phyloP scores from a whole-genome alignment of 2,888 invertebrate genomes.

The Sminthurinus aureus region DNA sequence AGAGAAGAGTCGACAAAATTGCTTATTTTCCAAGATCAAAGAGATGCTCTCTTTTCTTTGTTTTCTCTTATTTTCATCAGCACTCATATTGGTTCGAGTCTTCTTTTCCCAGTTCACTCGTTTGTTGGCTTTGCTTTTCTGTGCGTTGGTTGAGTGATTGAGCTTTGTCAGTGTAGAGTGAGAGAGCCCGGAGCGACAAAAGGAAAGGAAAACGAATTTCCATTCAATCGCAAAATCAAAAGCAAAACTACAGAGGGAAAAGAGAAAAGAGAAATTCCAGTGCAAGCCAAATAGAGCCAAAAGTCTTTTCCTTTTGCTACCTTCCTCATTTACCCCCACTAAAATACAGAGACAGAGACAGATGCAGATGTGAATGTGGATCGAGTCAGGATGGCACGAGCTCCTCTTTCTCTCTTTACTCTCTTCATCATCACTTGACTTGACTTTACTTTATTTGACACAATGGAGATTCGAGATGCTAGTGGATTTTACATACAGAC shows the following conservation, averaged over 20 bases:
- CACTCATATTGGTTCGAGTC: conserved; percentile 13
- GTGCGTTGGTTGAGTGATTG: background rate
- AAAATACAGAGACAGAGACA: background rate
- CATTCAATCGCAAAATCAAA: conserved; percentile 15
- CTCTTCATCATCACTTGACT: too few relatives aligned
- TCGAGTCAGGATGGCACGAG: background rate
- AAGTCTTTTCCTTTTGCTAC: too few relatives aligned
- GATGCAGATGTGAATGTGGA: background rate
- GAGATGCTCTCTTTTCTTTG: conserved; percentile 19
- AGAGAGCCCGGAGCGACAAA: conserved; percentile 4
- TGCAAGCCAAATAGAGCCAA: too few relatives aligned
- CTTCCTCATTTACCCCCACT: background rate
- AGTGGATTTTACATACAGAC: too few relatives aligned
- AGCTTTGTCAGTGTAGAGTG: conserved; percentile 20
- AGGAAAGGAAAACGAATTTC: conserved; percentile 23
- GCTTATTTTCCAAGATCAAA: conserved; percentile 30
- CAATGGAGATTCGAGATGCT: too few relatives aligned
- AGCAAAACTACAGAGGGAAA: background rate
- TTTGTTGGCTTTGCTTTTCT: background rate
- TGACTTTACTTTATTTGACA: too few relatives aligned
- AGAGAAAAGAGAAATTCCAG: too few relatives aligned
- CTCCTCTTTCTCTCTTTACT: background rate
- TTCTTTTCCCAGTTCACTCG: background rate
- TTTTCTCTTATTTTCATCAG: conserved; percentile 26
- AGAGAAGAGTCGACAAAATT: background rate